Percentiles rank a stretch among this genome's conserved stretches.
phyloP scores from a whole-genome alignment of 2,888 invertebrate species.

The Caradrina kadenii region DNA sequence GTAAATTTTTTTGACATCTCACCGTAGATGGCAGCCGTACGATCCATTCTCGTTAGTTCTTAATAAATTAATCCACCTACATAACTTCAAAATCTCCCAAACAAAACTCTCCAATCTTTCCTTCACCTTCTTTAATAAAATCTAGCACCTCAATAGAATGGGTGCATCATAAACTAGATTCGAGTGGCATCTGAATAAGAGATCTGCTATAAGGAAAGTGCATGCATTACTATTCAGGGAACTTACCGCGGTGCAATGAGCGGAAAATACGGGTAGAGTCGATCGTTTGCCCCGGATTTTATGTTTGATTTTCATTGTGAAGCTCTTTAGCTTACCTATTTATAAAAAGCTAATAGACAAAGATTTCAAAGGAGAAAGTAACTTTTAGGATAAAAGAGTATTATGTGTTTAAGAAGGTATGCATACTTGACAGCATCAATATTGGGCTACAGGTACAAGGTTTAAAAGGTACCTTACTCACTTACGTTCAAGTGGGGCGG shows the following conservation, averaged over 20 bases:
- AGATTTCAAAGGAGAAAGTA: neutral
- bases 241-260: slow-evolving; percentile 49
- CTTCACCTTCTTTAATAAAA: slow-evolving; percentile 27
- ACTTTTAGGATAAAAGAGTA: too few species aligned
- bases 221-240: slow-evolving; percentile 70
- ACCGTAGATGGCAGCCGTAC: too few species aligned
- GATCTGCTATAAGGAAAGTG: slow-evolving; percentile 68
- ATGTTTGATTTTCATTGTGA: slow-evolving; percentile 11
- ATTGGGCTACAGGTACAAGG: too few species aligned
- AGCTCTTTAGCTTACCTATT: neutral
- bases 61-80: neutral
- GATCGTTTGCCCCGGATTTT: slow-evolving; percentile 16
- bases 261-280: slow-evolving; percentile 29
- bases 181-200: slow-evolving; percentile 64
- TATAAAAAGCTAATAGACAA: neutral
- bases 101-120: slow-evolving; percentile 8
- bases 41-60: neutral
- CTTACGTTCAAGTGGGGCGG: too few species aligned
- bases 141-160: slow-evolving; percentile 37
- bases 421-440: too few species aligned
- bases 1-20: too few species aligned
- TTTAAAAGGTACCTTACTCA: too few species aligned
- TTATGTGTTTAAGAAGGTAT: too few species aligned
- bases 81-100: neutral
- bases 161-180: slow-evolving; percentile 49